phyloP scores from a whole-genome alignment of 2,113 vertebrate genomes.

The Seriola quinqueradiata region DNA sequence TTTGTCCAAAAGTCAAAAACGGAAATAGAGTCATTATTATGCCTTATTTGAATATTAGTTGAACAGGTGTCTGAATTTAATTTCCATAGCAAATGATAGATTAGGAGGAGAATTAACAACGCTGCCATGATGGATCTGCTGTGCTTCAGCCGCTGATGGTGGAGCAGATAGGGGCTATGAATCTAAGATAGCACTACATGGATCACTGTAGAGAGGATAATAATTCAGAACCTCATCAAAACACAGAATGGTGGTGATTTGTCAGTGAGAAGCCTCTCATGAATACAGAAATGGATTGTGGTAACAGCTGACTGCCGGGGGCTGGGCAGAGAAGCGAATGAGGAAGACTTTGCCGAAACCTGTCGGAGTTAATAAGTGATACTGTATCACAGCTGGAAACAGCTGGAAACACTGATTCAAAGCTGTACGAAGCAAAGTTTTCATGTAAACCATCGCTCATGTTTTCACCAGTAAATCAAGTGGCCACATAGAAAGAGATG shows the following conservation, averaged over 20 bases:
- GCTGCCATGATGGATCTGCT: slow-evolving; percentile 64
- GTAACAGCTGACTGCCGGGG: background rate
- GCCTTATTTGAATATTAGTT: slow-evolving; percentile 50
- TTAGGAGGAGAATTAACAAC: slow-evolving; percentile 66
- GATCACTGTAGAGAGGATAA: slow-evolving; percentile 64
- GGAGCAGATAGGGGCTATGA: slow-evolving; percentile 56
- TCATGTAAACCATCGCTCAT: background rate
- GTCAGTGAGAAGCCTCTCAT: slow-evolving; percentile 23
- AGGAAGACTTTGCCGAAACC: slow-evolving; percentile 17
- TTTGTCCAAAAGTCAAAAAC: slow-evolving; percentile 8
- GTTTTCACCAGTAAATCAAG: too few relatives aligned
- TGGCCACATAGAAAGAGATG: too few relatives aligned
- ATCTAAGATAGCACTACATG: slow-evolving; percentile 65
- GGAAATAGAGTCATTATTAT: slow-evolving; percentile 23
- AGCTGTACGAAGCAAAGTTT: background rate
- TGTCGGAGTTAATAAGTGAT: background rate
- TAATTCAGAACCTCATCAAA: slow-evolving; percentile 56
- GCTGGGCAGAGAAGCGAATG: background rate
- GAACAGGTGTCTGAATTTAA: slow-evolving; percentile 55
- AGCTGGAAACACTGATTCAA: background rate
- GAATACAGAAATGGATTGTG: slow-evolving; percentile 8
- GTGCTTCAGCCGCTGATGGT: slow-evolving; percentile 63
- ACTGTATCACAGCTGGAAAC: background rate
- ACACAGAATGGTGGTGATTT: slow-evolving; percentile 41
- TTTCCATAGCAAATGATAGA: slow-evolving; percentile 68